Conservation (phyloP, 2,113 vertebrate species). For the Calypte anna region DNA sequence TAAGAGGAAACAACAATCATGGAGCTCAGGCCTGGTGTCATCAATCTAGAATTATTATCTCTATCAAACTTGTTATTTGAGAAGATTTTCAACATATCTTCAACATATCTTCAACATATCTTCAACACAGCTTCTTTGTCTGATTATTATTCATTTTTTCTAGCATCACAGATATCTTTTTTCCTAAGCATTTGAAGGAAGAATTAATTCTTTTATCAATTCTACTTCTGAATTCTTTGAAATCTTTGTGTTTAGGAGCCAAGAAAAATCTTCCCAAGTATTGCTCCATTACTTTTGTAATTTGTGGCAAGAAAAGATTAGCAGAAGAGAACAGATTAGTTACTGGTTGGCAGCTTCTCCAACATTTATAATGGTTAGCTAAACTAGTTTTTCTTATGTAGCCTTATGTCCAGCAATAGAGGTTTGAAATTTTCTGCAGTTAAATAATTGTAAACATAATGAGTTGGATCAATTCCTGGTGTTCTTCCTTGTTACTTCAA, state of each 20-base stretch:
- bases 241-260: background rate
- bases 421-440: background rate
- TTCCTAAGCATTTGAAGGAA: background rate
- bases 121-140: background rate
- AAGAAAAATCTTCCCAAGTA: background rate
- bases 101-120: background rate
- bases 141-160: background rate
- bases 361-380: background rate
- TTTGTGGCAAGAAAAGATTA: background rate
- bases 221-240: background rate
- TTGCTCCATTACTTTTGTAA: background rate
- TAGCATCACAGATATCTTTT: background rate
- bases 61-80: background rate
- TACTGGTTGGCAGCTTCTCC: background rate
- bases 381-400: background rate
- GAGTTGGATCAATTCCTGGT: background rate
- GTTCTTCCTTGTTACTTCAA: background rate
- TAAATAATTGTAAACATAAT: background rate
- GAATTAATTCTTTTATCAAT: constrained; percentile 18
- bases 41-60: background rate
- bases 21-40: background rate
- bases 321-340: background rate
- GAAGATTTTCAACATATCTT: background rate
- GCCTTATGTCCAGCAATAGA: background rate
- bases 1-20: background rate